These are phyloP conservation scores for Allacma fusca DNA, from an alignment of 2,888 invertebrate species.

Conservation along the genomic window DNA sequence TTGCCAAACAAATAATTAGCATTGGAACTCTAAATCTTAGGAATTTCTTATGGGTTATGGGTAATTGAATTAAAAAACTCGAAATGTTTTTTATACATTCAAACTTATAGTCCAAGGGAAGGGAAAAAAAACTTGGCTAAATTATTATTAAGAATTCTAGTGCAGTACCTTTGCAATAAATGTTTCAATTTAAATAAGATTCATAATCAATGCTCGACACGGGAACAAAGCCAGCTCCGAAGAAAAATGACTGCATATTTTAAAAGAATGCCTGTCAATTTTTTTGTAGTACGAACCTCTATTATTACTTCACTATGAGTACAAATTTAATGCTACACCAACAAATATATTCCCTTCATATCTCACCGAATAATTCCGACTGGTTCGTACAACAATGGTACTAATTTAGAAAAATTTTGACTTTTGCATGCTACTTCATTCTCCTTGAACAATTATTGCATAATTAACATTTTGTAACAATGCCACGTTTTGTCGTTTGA, in stretches of 20 bases:
- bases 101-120: background rate
- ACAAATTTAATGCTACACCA: background rate
- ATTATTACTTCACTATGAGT: background rate
- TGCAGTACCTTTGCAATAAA: no score
- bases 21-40: background rate
- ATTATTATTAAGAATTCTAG: background rate
- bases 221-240: background rate
- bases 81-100: background rate
- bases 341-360: no score
- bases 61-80: background rate
- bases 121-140: no score
- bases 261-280: background rate
- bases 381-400: background rate
- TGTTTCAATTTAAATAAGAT: no score
- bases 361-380: background rate
- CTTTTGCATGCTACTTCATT: background rate
- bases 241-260: conserved; percentile 7
- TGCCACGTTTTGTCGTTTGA: background rate
- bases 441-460: background rate
- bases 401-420: background rate
- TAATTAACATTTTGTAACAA: background rate
- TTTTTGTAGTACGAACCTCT: background rate
- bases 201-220: background rate
- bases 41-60: no score
- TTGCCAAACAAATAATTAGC: background rate